phyloP scores from a whole-genome alignment of 2,113 vertebrate genomes.

The Upupa epops region DNA sequence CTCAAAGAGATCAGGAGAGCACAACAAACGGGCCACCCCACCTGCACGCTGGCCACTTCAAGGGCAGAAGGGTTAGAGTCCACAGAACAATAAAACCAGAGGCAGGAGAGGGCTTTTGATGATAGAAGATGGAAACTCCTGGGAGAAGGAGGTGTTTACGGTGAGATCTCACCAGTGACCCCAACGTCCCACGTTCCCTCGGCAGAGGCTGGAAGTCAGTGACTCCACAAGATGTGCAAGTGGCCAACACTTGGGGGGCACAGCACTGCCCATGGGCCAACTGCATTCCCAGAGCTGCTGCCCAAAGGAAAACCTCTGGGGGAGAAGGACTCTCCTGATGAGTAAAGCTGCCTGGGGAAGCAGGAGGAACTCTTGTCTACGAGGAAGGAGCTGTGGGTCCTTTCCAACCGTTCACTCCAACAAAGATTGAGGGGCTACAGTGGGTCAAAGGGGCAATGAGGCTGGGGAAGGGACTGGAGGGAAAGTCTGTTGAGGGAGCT shows the following conservation, averaged over 20 bases:
- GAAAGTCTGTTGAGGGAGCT: no score
- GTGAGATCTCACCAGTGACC: not conserved
- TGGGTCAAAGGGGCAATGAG: no score
- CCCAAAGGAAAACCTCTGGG: not conserved
- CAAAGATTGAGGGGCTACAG: no score
- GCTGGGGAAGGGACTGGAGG: no score
- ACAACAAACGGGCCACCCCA: not conserved
- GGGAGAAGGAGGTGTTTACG: not conserved
- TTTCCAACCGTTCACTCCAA: rapidly evolving
- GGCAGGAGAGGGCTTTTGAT: not conserved
- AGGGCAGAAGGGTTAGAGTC: not conserved
- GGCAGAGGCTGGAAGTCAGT: not conserved
- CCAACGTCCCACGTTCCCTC: rapidly evolving
- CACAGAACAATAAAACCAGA: not conserved
- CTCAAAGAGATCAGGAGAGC: not conserved
- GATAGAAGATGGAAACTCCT: not conserved
- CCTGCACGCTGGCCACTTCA: rapidly evolving
- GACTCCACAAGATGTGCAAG: not conserved
- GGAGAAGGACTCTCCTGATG: not conserved
- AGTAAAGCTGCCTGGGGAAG: not conserved
- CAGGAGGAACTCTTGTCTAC: not conserved
- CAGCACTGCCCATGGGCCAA: no score
- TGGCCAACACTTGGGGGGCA: not conserved
- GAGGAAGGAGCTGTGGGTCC: not conserved
- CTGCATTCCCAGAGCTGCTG: not conserved